These are phyloP conservation scores for Drosophila pachea DNA, from an alignment of 1,140 invertebrate genomes.

Conservation along the genomic window DNA sequence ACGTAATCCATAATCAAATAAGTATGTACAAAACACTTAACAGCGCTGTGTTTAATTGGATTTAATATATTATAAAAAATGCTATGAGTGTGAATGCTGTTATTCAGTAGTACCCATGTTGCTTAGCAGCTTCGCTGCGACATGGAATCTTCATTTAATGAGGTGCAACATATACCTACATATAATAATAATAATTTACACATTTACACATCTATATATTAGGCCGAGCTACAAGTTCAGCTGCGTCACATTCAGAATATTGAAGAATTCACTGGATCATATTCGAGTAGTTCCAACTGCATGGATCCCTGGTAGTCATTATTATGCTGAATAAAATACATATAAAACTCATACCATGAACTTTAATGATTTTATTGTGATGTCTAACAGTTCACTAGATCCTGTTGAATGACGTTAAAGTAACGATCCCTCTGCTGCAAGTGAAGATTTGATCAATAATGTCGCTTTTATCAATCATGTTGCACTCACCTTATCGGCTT, in stretches of 20 bases:
- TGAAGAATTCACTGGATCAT: too few species aligned
- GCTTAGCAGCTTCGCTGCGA: constrained; percentile 81
- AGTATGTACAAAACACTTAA: constrained; percentile 6
- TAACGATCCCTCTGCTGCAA: not conserved
- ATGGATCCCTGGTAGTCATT: constrained; percentile 70
- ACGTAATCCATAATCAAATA: constrained; percentile 2
- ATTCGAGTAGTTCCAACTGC: constrained; percentile 49
- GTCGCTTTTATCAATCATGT: not conserved
- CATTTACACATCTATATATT: constrained; percentile 14
- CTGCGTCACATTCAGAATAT: constrained; percentile 2
- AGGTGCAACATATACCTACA: constrained; percentile 5
- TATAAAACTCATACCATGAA: not conserved
- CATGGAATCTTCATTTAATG: too few species aligned
- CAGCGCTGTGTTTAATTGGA: not conserved
- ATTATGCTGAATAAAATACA: constrained; percentile 53
- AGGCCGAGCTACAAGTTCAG: constrained; percentile 11
- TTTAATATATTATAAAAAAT: not conserved
- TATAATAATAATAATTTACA: constrained; percentile 13
- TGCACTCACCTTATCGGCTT: constrained; percentile 7
- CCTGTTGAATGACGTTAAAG: not conserved
- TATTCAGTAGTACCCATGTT: constrained; percentile 4
- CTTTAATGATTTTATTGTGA: not conserved
- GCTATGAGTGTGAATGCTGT: constrained; percentile 33
- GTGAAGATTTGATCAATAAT: not conserved
- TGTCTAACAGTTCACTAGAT: not conserved